Conservation (phyloP, 1,140 invertebrate genomes). For the Coenobita brevimanus region DNA sequence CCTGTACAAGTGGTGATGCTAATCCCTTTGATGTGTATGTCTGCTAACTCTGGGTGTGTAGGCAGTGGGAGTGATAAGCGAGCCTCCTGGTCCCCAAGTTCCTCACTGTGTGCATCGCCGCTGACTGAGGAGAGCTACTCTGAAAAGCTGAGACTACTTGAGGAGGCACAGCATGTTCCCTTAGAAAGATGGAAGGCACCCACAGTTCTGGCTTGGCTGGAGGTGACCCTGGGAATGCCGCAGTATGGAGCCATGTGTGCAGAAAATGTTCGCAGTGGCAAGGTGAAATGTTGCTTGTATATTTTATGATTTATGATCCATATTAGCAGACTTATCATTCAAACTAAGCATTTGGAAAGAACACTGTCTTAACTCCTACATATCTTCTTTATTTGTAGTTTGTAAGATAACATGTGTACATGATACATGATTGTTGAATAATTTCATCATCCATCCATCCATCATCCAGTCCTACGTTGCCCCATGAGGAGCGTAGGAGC, state of each 20-base stretch:
- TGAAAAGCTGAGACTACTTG: conserved; percentile 85
- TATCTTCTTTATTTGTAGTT: no score
- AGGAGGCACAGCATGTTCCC: conserved; percentile 90
- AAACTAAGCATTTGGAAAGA: no score
- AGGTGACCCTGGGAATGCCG: conserved; percentile 93
- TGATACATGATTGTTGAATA: no score
- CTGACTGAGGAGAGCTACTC: conserved; percentile 88
- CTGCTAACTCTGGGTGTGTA: conserved; percentile 26
- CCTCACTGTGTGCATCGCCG: conserved; percentile 78
- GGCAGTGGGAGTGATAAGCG: conserved; percentile 64
- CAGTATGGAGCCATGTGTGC: conserved; percentile 91
- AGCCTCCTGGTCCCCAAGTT: conserved; percentile 69
- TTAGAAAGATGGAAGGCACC: conserved; percentile 93
- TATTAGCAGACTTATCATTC: no score
- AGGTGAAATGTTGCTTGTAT: no score
- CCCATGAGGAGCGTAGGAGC: no score
- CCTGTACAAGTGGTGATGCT: not conserved
- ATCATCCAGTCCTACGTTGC: no score
- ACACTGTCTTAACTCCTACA: no score
- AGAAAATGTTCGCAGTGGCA: conserved; percentile 95
- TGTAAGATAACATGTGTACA: no score
- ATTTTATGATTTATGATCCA: no score
- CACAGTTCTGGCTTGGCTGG: conserved; percentile 94
- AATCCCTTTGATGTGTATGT: not conserved
- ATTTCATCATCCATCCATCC: no score